phyloP scores from a whole-genome alignment of 1,140 invertebrate species.

The Paralvinella palmiformis region DNA sequence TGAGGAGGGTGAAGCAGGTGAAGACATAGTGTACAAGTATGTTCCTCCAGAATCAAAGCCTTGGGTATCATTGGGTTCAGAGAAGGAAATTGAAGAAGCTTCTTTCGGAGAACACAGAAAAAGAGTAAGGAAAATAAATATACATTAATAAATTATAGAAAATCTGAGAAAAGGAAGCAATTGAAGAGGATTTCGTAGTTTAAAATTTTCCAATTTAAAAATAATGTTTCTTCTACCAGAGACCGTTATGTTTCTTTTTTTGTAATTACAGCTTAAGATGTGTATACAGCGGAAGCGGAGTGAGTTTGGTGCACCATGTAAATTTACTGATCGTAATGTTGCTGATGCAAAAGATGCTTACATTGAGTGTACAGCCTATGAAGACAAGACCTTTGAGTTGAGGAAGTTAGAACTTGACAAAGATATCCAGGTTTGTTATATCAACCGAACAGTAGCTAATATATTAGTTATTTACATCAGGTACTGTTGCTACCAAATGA shows the following conservation, averaged over 20 bases:
- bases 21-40: slow-evolving; percentile 42
- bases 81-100: slow-evolving; percentile 45
- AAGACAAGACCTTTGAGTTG: slow-evolving; percentile 41
- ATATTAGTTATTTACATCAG: not conserved
- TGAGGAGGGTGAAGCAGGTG: slow-evolving; percentile 35
- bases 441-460: not conserved
- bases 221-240: too few species aligned
- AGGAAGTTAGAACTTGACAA: slow-evolving; percentile 43
- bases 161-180: too few species aligned
- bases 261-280: slow-evolving; percentile 34
- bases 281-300: slow-evolving; percentile 34
- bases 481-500: not conserved
- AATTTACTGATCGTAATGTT: slow-evolving; percentile 40
- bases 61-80: slow-evolving; percentile 47
- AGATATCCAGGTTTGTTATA: slow-evolving; percentile 37
- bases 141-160: too few species aligned
- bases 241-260: too few species aligned
- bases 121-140: too few species aligned
- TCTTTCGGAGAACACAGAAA: slow-evolving; percentile 35
- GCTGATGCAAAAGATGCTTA: slow-evolving; percentile 41
- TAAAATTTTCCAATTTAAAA: too few species aligned
- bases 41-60: slow-evolving; percentile 44
- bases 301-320: slow-evolving; percentile 41
- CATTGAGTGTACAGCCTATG: slow-evolving; percentile 41
- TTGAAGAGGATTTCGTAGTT: too few species aligned